A percentile compares a stretch with the other conserved stretches of the same genome.
These are phyloP conservation scores for Tenualosa ilisha DNA, from an alignment of 2,797 vertebrate species.

Conservation along the genomic window DNA sequence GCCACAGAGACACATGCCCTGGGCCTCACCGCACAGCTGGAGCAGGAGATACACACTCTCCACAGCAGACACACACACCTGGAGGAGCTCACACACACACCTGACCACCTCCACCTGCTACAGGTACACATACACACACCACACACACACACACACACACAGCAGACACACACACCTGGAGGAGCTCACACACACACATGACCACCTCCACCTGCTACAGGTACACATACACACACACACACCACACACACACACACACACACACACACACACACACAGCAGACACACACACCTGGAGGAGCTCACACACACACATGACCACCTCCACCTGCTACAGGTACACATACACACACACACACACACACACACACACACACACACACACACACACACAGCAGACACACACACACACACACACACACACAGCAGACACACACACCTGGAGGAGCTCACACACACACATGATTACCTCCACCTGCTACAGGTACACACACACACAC, in stretches of 20 bases:
- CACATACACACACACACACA: too few relatives aligned
- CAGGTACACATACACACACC: constrained; percentile 11
- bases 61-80: background rate
- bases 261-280: too few relatives aligned
- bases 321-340: too few relatives aligned
- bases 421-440: too few relatives aligned
- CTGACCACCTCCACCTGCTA: background rate
- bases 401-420: too few relatives aligned
- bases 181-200: background rate
- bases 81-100: background rate
- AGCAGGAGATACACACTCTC: background rate
- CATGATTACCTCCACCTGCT: too few relatives aligned
- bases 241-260: too few relatives aligned
- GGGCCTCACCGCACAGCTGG: background rate
- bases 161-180: background rate
- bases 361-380: too few relatives aligned
- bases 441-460: too few relatives aligned
- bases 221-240: background rate
- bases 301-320: background rate
- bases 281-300: background rate
- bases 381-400: too few relatives aligned
- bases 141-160: constrained; percentile 1
- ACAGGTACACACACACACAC: too few relatives aligned
- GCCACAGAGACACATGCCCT: background rate
- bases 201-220: background rate